phyloP scores from a whole-genome alignment of 1,140 invertebrate species.

The Drosophila insularis region DNA sequence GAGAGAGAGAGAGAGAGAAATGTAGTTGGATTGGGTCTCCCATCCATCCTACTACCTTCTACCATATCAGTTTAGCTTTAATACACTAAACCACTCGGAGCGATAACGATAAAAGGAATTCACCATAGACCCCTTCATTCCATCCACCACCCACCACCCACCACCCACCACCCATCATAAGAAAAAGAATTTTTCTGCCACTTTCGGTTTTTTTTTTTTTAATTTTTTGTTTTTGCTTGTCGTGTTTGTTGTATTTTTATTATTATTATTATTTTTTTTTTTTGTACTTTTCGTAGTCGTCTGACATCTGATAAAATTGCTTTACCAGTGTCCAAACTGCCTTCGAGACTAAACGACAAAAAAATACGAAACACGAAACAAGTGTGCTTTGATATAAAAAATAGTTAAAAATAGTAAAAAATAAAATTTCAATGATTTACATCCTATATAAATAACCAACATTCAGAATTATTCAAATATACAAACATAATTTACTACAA shows the following conservation, averaged over 20 bases:
- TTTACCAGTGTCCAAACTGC: conserved; percentile 15
- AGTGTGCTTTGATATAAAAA: conserved; percentile 18
- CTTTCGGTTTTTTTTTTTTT: conserved; percentile 53
- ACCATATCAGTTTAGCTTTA: conserved; percentile 45
- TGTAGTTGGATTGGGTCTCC: neutral
- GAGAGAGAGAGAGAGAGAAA: neutral
- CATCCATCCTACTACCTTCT: neutral
- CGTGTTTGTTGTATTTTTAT: too few species aligned
- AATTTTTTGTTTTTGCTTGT: neutral
- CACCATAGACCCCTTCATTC: conserved; percentile 48
- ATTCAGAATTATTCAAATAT: neutral
- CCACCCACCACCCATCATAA: neutral
- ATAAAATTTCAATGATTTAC: conserved; percentile 21
- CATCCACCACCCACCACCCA: neutral
- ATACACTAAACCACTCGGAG: conserved; percentile 20
- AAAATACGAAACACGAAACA: neutral
- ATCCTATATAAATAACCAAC: too few species aligned
- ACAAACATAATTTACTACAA: neutral
- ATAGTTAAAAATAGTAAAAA: neutral
- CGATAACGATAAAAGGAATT: conserved; percentile 70
- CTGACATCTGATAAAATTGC: conserved; percentile 16
- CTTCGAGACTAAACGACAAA: conserved; percentile 19
- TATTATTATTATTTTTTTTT: neutral
- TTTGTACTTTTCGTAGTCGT: conserved; percentile 1
- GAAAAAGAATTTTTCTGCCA: conserved; percentile 52